Base-by-base conservation (phyloP, 2,888 invertebrate species). In the Xylophagus ater region DNA sequence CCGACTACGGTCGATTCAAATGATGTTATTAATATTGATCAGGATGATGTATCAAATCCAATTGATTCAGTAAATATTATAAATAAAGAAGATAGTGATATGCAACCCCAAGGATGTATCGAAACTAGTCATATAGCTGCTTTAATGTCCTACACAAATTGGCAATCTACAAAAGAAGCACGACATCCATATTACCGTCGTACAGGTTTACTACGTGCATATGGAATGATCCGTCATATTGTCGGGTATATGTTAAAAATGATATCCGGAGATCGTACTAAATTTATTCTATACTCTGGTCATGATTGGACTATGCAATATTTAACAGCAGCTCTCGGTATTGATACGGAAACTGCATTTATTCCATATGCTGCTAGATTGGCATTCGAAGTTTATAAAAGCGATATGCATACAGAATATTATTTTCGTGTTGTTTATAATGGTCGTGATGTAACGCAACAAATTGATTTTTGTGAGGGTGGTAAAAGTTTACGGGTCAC, bases 221-320 rank as follows among this genome's bases (percentile, higher is more conserved):
- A 90, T 52, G 90, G 92, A 6, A 67, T 92, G 51, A 73, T 92
- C 32, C 72, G 81, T 17, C 84, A 85, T 54, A 79, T 90, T 34
- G 85, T 80, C 0, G 78, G 81, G 28, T 81, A 84, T 55, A 79
- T 89, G 76, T 68, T 87, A 8, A 72, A 79, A 50, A 83, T 87
- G 70, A 81, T 87, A 48, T 80, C 81, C 0, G 81, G 82, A 33
- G 75, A 74, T 42, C 75, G 74, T 42, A 81, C 81, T 0, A 81
- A 79, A 52, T 72, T 88, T 40, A 78, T 85, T 0, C 54, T 89
- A 0, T 89, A 85, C 57, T 92, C 93, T 0, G 93, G 92, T 0
- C 94, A 94, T 53, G 94, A 94, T 60, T 82, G 85, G 54, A 93
- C 93, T 0, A 56, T 94, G 24, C 84, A 88, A 53, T 85, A 88